These are phyloP conservation scores for Druceiella hillmani DNA, from an alignment of 2,888 invertebrate genomes.

Conservation along the genomic window DNA sequence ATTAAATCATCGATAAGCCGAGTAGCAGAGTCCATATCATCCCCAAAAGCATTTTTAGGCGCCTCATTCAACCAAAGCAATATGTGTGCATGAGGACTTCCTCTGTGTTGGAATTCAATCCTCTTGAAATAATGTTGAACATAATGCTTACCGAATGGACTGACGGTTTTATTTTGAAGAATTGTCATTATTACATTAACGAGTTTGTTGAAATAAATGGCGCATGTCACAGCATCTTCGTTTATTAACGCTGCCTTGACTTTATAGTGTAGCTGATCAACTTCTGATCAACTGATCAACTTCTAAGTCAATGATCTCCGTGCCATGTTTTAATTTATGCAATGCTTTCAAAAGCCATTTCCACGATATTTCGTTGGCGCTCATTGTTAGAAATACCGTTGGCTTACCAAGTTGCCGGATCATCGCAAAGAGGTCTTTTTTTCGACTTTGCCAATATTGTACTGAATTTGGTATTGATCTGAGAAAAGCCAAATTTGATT, in stretches of 20 bases:
- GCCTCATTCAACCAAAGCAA: conserved; percentile 25
- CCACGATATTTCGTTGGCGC: too few species aligned
- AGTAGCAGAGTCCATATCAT: conserved; percentile 20
- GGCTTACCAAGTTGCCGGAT: too few species aligned
- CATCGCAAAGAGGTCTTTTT: too few species aligned
- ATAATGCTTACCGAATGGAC: conserved; percentile 26
- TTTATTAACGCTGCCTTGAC: not conserved
- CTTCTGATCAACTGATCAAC: too few species aligned
- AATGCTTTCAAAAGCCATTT: too few species aligned
- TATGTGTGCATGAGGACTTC: conserved; percentile 25
- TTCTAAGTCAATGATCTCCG: too few species aligned
- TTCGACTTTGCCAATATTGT: too few species aligned
- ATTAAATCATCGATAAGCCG: conserved; percentile 23
- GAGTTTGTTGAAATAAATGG: conserved; percentile 27
- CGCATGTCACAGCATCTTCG: conserved; percentile 23
- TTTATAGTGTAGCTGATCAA: not conserved
- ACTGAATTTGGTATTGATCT: too few species aligned
- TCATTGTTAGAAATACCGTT: too few species aligned
- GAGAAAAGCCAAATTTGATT: too few species aligned
- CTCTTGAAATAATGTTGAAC: conserved; percentile 26
- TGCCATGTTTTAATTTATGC: too few species aligned
- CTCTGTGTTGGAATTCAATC: conserved; percentile 25
- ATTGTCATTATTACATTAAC: conserved; percentile 20
- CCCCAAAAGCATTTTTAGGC: conserved; percentile 11
- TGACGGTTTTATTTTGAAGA: conserved; percentile 19